Evolutionary conservation across 2,797 vertebrate species (phyloP).

Genomic region (Kryptopterus vitreolus): DNA sequence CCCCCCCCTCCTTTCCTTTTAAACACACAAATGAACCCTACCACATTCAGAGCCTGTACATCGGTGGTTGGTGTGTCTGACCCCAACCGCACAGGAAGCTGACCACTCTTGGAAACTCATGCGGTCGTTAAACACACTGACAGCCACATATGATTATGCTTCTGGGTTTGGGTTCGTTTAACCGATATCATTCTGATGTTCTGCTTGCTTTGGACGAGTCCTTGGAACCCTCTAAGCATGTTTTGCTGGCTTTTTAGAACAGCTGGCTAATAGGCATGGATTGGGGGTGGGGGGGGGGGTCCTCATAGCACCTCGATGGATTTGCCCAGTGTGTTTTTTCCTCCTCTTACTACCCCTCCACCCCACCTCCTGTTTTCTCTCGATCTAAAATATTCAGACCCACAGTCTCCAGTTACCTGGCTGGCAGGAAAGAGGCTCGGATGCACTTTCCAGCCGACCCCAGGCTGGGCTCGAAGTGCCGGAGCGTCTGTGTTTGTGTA

Average conservation of each 20-base stretch:
- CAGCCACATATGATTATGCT: not conserved
- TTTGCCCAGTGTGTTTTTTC: not conserved
- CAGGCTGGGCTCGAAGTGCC: constrained; percentile 22
- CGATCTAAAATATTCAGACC: constrained; percentile 57
- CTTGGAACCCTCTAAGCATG: no score
- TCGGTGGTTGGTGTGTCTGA: constrained; percentile 45
- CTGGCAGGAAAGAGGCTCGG: constrained; percentile 23
- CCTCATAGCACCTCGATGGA: constrained; percentile 43
- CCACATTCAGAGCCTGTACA: constrained; percentile 19
- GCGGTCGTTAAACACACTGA: constrained; percentile 3
- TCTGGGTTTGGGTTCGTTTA: not conserved
- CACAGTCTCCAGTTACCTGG: constrained; percentile 49
- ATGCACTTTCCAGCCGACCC: constrained; percentile 46
- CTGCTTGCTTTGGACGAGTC: not conserved
- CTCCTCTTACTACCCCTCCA: not conserved
- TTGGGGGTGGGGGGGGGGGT: no score
- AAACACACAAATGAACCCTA: constrained; percentile 23
- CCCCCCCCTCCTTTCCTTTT: constrained; percentile 15
- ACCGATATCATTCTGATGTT: constrained; percentile 6
- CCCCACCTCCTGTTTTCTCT: constrained; percentile 9
- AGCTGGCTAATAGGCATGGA: no score
- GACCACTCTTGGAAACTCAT: constrained; percentile 2
- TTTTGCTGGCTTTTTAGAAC: not conserved
- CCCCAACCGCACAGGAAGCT: constrained; percentile 42
- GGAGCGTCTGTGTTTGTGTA: not conserved